These are phyloP conservation scores for Danionella cerebrum DNA, from an alignment of 2,113 vertebrate genomes.

Conservation along the genomic window DNA sequence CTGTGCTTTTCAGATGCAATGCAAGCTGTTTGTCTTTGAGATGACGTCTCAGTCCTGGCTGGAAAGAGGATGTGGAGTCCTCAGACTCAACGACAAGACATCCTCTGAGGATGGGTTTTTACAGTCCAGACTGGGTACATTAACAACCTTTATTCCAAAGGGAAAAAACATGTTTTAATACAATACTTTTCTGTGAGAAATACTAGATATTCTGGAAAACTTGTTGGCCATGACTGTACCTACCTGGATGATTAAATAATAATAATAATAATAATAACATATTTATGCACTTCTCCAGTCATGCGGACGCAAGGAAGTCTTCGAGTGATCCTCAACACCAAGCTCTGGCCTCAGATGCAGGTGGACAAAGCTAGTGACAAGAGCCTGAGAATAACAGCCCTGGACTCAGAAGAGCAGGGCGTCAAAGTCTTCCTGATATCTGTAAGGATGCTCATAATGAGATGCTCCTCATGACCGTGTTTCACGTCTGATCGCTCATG, in stretches of 20 bases:
- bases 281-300: constrained; percentile 64
- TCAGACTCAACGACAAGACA: constrained; percentile 82
- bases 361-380: constrained; percentile 98
- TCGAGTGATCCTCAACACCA: constrained; percentile 94
- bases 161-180: no score
- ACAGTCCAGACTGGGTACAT: constrained; percentile 76
- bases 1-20: constrained; percentile 68
- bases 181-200: no score
- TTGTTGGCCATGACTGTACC: no score
- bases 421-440: constrained; percentile 97
- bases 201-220: no score
- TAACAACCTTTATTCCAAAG: no score
- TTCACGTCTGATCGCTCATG: background rate
- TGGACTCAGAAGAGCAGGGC: constrained; percentile 94
- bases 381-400: constrained; percentile 90
- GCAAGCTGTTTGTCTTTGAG: constrained; percentile 84
- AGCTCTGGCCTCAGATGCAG: constrained; percentile 98
- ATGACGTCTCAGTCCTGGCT: constrained; percentile 81
- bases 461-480: no score
- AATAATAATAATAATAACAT: no score
- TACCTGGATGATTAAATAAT: no score
- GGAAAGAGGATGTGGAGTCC: constrained; percentile 76
- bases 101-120: constrained; percentile 73
- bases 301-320: constrained; percentile 97
- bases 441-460: constrained; percentile 62